A percentile compares a stretch with the other conserved stretches of the same genome.
phyloP scores from a whole-genome alignment of 2,113 vertebrate species.

The Oreochromis niloticus region DNA sequence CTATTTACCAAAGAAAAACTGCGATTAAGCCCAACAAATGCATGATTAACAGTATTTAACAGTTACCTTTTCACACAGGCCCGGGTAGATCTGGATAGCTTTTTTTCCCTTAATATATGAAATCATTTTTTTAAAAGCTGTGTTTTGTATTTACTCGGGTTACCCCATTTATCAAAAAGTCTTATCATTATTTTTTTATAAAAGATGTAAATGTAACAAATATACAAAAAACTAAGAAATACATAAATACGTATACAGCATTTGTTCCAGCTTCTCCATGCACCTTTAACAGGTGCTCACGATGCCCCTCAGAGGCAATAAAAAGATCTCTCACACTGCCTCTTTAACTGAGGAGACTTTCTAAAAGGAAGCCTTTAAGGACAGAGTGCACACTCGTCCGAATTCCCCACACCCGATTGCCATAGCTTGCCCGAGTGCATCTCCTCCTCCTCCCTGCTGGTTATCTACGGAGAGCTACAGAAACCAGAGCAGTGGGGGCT shows the following conservation, averaged over 20 bases:
- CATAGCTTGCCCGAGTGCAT: slow-evolving; percentile 11
- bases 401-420: slow-evolving; percentile 3
- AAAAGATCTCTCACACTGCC: neutral
- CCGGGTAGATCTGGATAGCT: neutral
- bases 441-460: slow-evolving; percentile 50
- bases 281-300: neutral
- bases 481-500: neutral
- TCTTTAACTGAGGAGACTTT: neutral
- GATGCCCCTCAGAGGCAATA: neutral
- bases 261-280: neutral
- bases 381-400: slow-evolving; percentile 6
- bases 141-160: neutral
- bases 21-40: neutral
- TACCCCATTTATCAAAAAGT: neutral
- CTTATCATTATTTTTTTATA: neutral
- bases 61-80: neutral
- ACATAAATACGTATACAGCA: neutral
- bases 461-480: slow-evolving; percentile 47
- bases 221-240: neutral
- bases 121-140: neutral
- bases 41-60: neutral
- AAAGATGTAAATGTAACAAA: neutral
- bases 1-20: neutral
- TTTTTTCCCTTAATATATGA: neutral
- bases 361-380: neutral